Conservation (phyloP, 37 sponge, comb jelly and placozoan genomes). For the Dysidea cf. avara region DNA sequence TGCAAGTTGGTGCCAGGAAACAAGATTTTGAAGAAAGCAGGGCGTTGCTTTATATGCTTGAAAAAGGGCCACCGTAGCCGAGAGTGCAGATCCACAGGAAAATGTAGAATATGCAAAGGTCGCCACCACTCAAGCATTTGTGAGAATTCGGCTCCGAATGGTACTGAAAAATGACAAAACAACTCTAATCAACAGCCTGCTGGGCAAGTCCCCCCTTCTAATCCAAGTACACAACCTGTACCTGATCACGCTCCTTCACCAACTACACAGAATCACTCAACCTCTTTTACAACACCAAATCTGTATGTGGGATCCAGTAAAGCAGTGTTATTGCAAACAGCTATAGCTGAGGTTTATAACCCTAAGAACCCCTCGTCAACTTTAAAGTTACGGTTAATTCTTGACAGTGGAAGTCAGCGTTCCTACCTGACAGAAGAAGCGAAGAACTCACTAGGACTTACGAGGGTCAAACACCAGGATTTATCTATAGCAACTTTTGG, state of each 20-base stretch:
- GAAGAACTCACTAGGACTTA: conserved; percentile 9
- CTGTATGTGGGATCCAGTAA: neutral
- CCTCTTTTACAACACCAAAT: neutral
- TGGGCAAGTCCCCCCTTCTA: too few species aligned
- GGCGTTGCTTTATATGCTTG: too few species aligned
- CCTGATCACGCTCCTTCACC: too few species aligned
- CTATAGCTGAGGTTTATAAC: conserved; percentile 4
- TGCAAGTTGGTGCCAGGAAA: too few species aligned
- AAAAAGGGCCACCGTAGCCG: neutral
- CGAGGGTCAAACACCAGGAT: conserved; percentile 2
- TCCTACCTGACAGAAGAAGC: conserved; percentile 34
- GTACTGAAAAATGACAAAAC: neutral
- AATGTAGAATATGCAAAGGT: conserved; percentile 31
- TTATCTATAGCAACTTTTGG: conserved; percentile 37
- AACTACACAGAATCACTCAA: neutral
- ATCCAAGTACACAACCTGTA: too few species aligned
- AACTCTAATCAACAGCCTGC: neutral
- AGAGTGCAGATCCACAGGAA: conserved; percentile 7
- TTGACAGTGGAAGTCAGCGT: conserved; percentile 38
- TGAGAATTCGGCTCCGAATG: neutral
- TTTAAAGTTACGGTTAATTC: conserved; percentile 12
- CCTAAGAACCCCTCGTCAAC: conserved; percentile 10
- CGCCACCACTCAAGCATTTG: conserved; percentile 51
- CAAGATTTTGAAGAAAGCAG: too few species aligned
- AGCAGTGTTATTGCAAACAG: conserved; percentile 26